Conservation (phyloP, 2,797 vertebrate species). For the Schizothorax lantsangensis region DNA sequence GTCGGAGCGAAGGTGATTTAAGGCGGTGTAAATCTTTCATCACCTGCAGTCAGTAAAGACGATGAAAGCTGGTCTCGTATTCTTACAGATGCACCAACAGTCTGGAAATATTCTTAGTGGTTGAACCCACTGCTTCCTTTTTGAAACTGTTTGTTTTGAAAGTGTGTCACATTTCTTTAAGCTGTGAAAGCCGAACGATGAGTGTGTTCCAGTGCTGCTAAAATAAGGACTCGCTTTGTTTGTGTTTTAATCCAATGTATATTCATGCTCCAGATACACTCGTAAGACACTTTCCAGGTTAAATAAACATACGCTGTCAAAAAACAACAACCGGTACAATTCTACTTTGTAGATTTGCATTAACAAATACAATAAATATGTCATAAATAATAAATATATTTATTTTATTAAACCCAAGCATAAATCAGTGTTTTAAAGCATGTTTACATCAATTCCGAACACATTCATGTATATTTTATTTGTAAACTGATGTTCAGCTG, state of each 20-base stretch:
- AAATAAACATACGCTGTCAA: not conserved
- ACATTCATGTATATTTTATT: not conserved
- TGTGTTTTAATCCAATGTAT: not conserved
- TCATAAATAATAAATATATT: not conserved
- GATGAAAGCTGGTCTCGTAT: not conserved
- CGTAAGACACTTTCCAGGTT: not conserved
- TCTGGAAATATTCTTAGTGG: conserved; percentile 21
- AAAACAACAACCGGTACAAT: not conserved
- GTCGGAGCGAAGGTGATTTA: conserved; percentile 21
- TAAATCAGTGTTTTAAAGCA: not conserved
- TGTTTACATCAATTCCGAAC: not conserved
- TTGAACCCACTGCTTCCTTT: conserved; percentile 23
- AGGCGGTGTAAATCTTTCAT: conserved; percentile 38
- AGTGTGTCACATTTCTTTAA: not conserved
- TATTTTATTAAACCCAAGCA: not conserved
- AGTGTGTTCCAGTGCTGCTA: not conserved
- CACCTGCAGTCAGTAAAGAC: conserved; percentile 33
- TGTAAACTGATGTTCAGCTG: not conserved
- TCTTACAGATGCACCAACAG: not conserved
- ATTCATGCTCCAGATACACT: not conserved
- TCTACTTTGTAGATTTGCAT: not conserved
- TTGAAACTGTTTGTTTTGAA: conserved; percentile 39
- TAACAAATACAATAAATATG: not conserved
- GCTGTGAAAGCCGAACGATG: not conserved
- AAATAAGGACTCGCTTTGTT: not conserved